Evolutionary conservation across 2,888 invertebrate species (phyloP).

Genomic region (Masnerella sp.): DNA sequence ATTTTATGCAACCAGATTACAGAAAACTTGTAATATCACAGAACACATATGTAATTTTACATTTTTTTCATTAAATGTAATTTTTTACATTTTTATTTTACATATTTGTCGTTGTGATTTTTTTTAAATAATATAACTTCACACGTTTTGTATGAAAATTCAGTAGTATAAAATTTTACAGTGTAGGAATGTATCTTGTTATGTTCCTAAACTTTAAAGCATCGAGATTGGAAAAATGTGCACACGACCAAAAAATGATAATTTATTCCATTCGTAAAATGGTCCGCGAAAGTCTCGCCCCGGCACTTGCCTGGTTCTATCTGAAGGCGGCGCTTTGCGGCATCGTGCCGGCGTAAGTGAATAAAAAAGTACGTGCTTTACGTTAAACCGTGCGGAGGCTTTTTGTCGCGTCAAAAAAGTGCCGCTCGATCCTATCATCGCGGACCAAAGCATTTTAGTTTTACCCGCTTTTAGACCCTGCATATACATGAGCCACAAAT

Average conservation of each 20-base stretch:
- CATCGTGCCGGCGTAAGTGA: slow-evolving; percentile 37
- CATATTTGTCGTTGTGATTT: too few species aligned
- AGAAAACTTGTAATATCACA: too few species aligned
- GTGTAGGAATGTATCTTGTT: not conserved
- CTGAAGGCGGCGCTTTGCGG: slow-evolving; percentile 30
- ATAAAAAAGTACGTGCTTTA: slow-evolving; percentile 44
- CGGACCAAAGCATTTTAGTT: slow-evolving; percentile 5
- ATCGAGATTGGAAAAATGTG: not conserved
- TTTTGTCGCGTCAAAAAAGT: slow-evolving; percentile 45
- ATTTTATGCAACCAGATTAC: not conserved
- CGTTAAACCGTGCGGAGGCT: slow-evolving; percentile 39
- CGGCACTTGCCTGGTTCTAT: slow-evolving; percentile 30
- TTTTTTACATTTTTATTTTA: too few species aligned
- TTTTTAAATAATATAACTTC: too few species aligned
- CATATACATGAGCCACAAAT: slow-evolving; percentile 35
- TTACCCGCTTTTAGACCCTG: slow-evolving; percentile 26
- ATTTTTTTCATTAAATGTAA: too few species aligned
- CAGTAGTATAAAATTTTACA: not conserved
- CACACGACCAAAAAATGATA: slow-evolving; percentile 16
- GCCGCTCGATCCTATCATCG: slow-evolving; percentile 37
- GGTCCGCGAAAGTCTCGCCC: slow-evolving; percentile 20
- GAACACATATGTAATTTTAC: too few species aligned
- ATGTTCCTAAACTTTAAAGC: not conserved
- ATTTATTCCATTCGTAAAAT: slow-evolving; percentile 31
- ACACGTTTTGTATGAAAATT: too few species aligned